These are phyloP conservation scores for Sciurus niger DNA, from an alignment of 2,113 vertebrate genomes.

Conservation along the genomic window DNA sequence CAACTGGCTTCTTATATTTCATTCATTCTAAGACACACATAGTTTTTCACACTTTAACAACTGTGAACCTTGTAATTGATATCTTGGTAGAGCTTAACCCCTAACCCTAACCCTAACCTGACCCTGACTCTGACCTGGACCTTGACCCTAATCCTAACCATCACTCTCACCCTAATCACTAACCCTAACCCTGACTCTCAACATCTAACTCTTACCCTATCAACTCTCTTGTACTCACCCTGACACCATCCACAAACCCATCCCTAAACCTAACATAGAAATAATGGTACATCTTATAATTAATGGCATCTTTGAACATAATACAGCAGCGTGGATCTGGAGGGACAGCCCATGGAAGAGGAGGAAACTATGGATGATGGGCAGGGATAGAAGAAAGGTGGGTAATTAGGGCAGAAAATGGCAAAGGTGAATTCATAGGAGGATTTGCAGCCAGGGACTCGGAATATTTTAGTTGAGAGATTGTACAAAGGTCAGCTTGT, in stretches of 20 bases:
- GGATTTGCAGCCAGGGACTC: background rate
- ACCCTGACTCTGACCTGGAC: no score
- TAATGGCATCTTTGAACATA: background rate
- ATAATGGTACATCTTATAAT: background rate
- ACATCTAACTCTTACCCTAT: no score
- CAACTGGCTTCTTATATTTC: background rate
- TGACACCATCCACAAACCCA: no score
- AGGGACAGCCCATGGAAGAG: background rate
- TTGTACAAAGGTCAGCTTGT: slow-evolving; percentile 68
- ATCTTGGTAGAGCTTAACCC: background rate
- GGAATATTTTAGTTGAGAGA: slow-evolving; percentile 49
- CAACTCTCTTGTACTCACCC: no score
- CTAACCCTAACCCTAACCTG: no score
- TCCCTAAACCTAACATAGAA: background rate
- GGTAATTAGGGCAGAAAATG: slow-evolving; percentile 60
- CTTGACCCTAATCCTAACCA: no score
- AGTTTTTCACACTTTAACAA: background rate
- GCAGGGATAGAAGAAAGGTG: background rate
- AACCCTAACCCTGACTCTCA: no score
- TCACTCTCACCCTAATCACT: no score
- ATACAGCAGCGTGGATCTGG: background rate
- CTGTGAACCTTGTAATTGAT: slow-evolving; percentile 13
- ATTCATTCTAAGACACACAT: background rate
- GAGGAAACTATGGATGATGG: background rate
- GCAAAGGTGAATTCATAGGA: slow-evolving; percentile 54